Evolutionary conservation across 2,888 invertebrate genomes (phyloP), one percentile per base, ranked within the genome.

Genomic region (Cheilosia grossa): DNA sequence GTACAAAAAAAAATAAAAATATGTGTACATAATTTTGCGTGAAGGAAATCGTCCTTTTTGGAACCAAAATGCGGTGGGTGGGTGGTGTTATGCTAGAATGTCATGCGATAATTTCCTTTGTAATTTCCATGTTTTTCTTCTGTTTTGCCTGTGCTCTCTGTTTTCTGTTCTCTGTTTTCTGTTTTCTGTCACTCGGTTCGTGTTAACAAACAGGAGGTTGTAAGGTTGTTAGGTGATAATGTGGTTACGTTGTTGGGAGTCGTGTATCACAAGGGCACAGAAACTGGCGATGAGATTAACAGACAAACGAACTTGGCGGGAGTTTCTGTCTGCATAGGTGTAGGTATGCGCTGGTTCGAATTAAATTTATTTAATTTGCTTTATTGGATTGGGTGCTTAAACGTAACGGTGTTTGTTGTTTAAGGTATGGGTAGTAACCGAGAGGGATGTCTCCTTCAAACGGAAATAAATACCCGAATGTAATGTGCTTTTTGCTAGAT

Each of bases 21-120:
- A 37, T 19, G 37, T 27, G 13, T 40, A 49, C 4, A 21, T 21
- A 49, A 21, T 10, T 21, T 19, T 49, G 13, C 10, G 19, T 37
- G 30, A 69, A 49, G 54, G 66, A 77, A 54, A 59, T 67, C 42
- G 49, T 19, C 58, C 63, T 58, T 59, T 66, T 74, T 72, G 24
- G 27, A 10, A 42, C 24, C 21, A 19, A 19, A 33, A 61, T 19
- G 0, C 27, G 30, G 30, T 9, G 47, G 49, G 0, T 13, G 40
- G 42, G 27, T 24, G 42, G 54, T 51, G 63, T 30, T 27, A 69
- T 73, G 69, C 74, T 80, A 74, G 69, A 79, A 74, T 80, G 74
- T 70, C 83, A 75, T 83, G 74, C 58, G 83, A 83, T 79, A 83
- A 83, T 83, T 83, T 83, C 83, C 74, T 79, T 79, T 83, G 83